phyloP scores from a whole-genome alignment of 1,140 invertebrate genomes.

The Cherax destructor region DNA sequence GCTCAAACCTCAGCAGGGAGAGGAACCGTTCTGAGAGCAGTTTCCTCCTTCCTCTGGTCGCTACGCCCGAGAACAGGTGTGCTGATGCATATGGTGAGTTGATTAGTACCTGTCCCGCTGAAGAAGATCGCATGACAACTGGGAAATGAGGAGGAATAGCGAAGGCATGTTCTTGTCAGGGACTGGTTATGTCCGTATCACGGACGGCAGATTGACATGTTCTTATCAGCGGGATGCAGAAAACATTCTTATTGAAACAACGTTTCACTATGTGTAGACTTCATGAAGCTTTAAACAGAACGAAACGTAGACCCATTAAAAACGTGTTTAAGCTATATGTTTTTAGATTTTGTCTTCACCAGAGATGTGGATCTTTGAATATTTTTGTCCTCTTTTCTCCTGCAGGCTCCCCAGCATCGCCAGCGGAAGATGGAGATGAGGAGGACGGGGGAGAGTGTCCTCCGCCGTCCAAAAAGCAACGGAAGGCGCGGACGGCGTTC shows the following conservation, averaged over 20 bases:
- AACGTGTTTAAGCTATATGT: no score
- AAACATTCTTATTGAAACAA: no score
- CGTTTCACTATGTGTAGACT: no score
- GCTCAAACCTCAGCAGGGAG: no score
- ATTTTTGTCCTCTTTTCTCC: background rate
- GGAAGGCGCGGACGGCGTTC: slow-evolving; percentile 49
- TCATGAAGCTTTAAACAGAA: no score
- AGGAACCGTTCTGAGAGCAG: background rate
- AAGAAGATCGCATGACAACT: background rate
- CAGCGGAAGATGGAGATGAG: slow-evolving; percentile 27
- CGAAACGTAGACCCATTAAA: no score
- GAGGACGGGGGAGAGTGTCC: slow-evolving; percentile 16
- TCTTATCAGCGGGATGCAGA: no score
- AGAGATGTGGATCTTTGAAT: no score
- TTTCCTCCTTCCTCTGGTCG: background rate
- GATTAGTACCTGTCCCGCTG: slow-evolving; percentile 29
- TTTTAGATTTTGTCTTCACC: no score
- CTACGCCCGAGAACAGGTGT: slow-evolving; percentile 21
- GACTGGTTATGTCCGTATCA: background rate
- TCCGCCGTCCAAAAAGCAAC: slow-evolving; percentile 45
- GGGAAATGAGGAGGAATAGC: slow-evolving; percentile 5
- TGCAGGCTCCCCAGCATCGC: slow-evolving; percentile 36
- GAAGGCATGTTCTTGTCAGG: background rate
- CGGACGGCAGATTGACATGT: background rate
- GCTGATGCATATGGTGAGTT: slow-evolving; percentile 16